These are phyloP conservation scores for Rhyacophila evoluta DNA, from an alignment of 2,888 invertebrate genomes.

Conservation along the genomic window DNA sequence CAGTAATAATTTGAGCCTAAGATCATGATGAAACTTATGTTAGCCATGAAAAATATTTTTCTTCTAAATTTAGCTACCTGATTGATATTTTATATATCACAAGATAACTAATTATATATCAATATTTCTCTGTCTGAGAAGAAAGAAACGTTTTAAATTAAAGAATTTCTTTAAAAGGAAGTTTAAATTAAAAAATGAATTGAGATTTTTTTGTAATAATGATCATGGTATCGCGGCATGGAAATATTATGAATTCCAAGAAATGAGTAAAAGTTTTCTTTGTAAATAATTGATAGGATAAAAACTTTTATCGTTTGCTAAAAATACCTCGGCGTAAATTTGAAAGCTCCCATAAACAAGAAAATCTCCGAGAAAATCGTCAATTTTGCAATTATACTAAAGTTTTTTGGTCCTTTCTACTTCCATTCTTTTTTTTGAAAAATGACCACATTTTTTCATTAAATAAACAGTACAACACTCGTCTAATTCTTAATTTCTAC, in stretches of 20 bases:
- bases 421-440: neutral
- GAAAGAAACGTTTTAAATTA: neutral
- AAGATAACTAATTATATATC: no score
- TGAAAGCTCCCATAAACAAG: neutral
- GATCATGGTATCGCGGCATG: neutral
- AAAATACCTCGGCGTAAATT: neutral
- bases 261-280: constrained; percentile 11
- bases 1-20: no score
- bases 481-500: no score
- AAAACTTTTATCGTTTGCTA: neutral
- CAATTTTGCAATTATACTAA: neutral
- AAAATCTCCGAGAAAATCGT: neutral
- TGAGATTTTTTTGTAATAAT: neutral
- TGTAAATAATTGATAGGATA: constrained; percentile 4
- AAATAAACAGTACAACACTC: no score
- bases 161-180: neutral
- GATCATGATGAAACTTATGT: no score
- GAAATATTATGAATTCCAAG: neutral
- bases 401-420: neutral
- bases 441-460: neutral
- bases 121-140: no score
- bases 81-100: no score
- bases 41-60: no score
- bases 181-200: constrained; percentile 12
- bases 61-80: no score